phyloP scores from a whole-genome alignment of 1,140 invertebrate species.

The Agrypnia vestita region DNA sequence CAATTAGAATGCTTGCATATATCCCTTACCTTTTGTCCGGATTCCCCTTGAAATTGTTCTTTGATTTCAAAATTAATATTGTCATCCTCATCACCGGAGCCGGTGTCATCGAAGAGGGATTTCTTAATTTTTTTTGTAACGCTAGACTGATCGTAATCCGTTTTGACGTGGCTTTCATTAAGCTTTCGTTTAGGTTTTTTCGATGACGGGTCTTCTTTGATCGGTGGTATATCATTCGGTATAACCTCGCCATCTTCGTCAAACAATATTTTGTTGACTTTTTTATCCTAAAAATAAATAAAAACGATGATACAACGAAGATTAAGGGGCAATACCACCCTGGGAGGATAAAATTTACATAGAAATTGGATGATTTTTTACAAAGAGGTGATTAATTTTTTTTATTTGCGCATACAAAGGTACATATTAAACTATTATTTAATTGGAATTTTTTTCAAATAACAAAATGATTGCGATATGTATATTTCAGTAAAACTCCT shows the following conservation, averaged over 20 bases:
- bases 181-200: slow-evolving; percentile 23
- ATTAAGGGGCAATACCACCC: too few relatives aligned
- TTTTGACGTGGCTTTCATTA: slow-evolving; percentile 10
- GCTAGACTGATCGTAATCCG: neutral
- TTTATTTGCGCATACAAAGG: too few relatives aligned
- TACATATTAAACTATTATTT: too few relatives aligned
- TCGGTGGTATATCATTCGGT: neutral
- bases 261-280: slow-evolving; percentile 75
- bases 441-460: too few relatives aligned
- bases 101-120: slow-evolving; percentile 70
- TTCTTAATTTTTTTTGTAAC: slow-evolving; percentile 61
- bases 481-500: too few relatives aligned
- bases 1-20: too few relatives aligned
- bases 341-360: too few relatives aligned
- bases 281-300: slow-evolving; percentile 69
- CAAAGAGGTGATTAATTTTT: too few relatives aligned
- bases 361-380: too few relatives aligned
- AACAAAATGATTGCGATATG: too few relatives aligned
- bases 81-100: slow-evolving; percentile 67
- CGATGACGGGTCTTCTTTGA: neutral
- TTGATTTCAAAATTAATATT: slow-evolving; percentile 72
- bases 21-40: slow-evolving; percentile 72
- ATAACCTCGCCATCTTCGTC: slow-evolving; percentile 64
- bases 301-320: neutral
- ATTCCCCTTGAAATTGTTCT: slow-evolving; percentile 73